A percentile compares a stretch with the other conserved stretches of the same genome.
These are phyloP conservation scores for Notospermus geniculatus DNA, from an alignment of 1,140 invertebrate genomes.

Conservation along the genomic window DNA sequence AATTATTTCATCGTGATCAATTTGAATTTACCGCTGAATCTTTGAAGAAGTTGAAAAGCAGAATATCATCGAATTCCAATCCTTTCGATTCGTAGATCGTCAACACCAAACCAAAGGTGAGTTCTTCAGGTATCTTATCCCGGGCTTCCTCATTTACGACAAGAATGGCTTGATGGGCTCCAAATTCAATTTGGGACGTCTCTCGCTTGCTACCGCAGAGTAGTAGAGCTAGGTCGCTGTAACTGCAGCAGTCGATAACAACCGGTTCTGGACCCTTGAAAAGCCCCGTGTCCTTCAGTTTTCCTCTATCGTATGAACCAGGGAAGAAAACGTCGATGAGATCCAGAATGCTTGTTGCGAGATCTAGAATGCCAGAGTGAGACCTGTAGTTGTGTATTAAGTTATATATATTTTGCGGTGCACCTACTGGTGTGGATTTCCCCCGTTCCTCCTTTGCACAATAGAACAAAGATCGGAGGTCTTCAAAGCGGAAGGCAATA, in stretches of 20 bases:
- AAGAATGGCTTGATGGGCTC: constrained; percentile 28
- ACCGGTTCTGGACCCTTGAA: constrained; percentile 37
- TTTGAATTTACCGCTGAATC: constrained; percentile 28
- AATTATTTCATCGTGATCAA: too few species aligned
- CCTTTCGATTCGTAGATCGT: constrained; percentile 31
- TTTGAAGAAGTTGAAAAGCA: constrained; percentile 33
- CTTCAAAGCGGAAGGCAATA: constrained; percentile 47
- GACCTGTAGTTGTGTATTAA: constrained; percentile 50
- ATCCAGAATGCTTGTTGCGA: constrained; percentile 46
- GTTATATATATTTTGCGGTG: constrained; percentile 37
- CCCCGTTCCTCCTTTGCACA: constrained; percentile 31
- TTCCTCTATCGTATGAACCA: constrained; percentile 42
- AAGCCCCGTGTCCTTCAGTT: constrained; percentile 42
- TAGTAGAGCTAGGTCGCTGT: constrained; percentile 12
- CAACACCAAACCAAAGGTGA: constrained; percentile 15
- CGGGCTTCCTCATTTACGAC: constrained; percentile 19
- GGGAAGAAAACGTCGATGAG: constrained; percentile 47
- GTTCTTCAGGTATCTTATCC: constrained; percentile 13
- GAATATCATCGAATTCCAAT: constrained; percentile 31
- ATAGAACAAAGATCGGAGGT: constrained; percentile 45
- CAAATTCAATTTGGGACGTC: constrained; percentile 25
- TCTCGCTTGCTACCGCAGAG: constrained; percentile 11
- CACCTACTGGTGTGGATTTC: constrained; percentile 23
- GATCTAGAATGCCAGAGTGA: constrained; percentile 46
- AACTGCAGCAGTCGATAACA: constrained; percentile 5